These are phyloP conservation scores for Ornithoptera alexandrae DNA, from an alignment of 2,888 invertebrate genomes.

Conservation along the genomic window DNA sequence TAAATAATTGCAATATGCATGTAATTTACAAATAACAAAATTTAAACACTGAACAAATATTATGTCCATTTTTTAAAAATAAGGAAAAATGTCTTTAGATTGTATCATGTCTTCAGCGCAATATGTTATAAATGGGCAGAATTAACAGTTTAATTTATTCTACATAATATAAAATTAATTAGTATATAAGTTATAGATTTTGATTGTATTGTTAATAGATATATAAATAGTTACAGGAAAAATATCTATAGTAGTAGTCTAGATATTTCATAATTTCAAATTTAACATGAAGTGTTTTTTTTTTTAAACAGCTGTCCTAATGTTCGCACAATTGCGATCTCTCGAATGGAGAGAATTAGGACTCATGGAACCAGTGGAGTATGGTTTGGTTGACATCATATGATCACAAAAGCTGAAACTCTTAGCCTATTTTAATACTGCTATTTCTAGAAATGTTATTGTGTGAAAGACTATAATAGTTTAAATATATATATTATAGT, in stretches of 20 bases:
- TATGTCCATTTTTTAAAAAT: neutral
- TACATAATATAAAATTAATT: neutral
- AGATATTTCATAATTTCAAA: neutral
- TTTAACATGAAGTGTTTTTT: neutral
- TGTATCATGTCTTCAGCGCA: constrained; percentile 3
- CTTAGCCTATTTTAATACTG: constrained; percentile 36
- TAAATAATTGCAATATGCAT: neutral
- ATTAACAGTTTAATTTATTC: neutral
- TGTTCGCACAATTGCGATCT: no score
- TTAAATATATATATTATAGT: neutral
- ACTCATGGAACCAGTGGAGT: no score
- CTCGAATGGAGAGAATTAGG: no score
- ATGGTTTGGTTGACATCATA: no score
- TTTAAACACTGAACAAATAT: neutral
- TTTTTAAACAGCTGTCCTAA: no score
- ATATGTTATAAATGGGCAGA: neutral
- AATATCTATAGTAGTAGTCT: neutral
- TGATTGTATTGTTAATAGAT: neutral
- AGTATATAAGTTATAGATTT: neutral
- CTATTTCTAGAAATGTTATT: constrained; percentile 37
- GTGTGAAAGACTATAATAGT: constrained; percentile 37
- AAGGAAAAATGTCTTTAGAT: neutral
- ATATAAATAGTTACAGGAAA: neutral
- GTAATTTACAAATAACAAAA: neutral
- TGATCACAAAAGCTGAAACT: constrained; percentile 1